Conservation (phyloP, 2,888 invertebrate genomes). For the Artemia sinica region DNA sequence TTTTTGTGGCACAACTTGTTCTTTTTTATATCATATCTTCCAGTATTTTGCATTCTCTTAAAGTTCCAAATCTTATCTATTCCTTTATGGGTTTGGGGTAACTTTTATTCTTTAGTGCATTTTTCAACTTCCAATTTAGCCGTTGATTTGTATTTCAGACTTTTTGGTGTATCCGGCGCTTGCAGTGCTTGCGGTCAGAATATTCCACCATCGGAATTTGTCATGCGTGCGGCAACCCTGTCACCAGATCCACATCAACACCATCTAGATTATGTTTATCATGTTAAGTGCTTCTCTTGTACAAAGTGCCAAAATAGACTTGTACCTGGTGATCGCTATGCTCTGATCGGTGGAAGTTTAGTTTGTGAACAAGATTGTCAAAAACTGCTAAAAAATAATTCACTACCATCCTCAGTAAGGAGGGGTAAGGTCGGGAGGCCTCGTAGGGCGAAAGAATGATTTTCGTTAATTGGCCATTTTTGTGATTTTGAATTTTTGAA, state of each 20-base stretch:
- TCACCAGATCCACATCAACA: conserved; percentile 24
- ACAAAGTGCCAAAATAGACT: conserved; percentile 77
- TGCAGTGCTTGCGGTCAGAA: conserved; percentile 80
- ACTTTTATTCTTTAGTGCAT: too few relatives aligned
- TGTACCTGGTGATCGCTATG: conserved; percentile 79
- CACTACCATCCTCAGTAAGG: conserved; percentile 38
- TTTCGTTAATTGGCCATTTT: too few relatives aligned
- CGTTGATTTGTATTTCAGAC: conserved; percentile 40
- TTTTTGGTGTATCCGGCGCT: conserved; percentile 74
- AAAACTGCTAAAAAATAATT: conserved; percentile 51
- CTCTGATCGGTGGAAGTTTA: conserved; percentile 71
- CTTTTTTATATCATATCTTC: too few relatives aligned
- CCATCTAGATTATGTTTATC: conserved; percentile 51
- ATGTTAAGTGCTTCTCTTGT: conserved; percentile 88
- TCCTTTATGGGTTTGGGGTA: too few relatives aligned
- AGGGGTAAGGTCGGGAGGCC: conserved; percentile 79
- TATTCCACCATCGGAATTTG: conserved; percentile 81
- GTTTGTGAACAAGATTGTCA: conserved; percentile 93
- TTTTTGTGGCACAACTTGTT: too few relatives aligned
- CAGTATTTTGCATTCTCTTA: too few relatives aligned
- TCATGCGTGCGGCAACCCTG: conserved; percentile 58
- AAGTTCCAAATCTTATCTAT: too few relatives aligned
- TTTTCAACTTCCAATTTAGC: too few relatives aligned
- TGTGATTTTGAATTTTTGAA: too few relatives aligned
- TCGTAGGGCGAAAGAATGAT: conserved; percentile 72